Conservation (phyloP, 2,888 invertebrate genomes). For the Diachrysia chrysitis region DNA sequence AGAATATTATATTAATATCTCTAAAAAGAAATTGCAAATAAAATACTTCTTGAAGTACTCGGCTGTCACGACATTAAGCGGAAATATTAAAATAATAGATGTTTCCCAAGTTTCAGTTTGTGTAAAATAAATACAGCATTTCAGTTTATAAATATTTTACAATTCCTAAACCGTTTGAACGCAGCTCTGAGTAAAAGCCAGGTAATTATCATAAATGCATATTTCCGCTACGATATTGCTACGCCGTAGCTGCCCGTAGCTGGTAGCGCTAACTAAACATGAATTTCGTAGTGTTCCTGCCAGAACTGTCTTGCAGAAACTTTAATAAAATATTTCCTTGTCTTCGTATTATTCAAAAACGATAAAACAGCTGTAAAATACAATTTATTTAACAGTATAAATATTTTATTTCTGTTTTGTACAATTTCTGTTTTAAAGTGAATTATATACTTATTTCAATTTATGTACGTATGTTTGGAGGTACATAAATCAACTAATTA, state of each 20-base stretch:
- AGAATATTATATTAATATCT: background rate
- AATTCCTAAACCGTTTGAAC: slow-evolving; percentile 41
- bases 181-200: slow-evolving; percentile 33
- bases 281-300: slow-evolving; percentile 41
- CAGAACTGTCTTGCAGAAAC: slow-evolving; percentile 7
- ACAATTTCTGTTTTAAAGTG: background rate
- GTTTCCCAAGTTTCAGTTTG: background rate
- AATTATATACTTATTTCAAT: background rate
- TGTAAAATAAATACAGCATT: background rate
- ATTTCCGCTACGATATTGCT: slow-evolving; percentile 54
- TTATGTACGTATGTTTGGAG: too few species aligned
- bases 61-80: background rate
- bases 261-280: slow-evolving; percentile 39
- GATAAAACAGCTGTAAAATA: background rate
- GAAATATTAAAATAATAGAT: background rate
- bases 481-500: too few species aligned
- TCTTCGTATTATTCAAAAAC: slow-evolving; percentile 9
- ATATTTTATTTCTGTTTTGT: slow-evolving; percentile 1
- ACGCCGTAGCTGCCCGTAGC: slow-evolving; percentile 58
- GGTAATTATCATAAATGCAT: slow-evolving; percentile 61
- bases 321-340: slow-evolving; percentile 5
- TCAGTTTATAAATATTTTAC: slow-evolving; percentile 31
- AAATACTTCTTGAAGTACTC: background rate
- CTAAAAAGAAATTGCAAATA: background rate
- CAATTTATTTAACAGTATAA: background rate